Percentiles rank a stretch among this genome's conserved stretches.
Evolutionary conservation across 2,113 vertebrate genomes (phyloP).

Genomic region (Galeopterus variegatus): DNA sequence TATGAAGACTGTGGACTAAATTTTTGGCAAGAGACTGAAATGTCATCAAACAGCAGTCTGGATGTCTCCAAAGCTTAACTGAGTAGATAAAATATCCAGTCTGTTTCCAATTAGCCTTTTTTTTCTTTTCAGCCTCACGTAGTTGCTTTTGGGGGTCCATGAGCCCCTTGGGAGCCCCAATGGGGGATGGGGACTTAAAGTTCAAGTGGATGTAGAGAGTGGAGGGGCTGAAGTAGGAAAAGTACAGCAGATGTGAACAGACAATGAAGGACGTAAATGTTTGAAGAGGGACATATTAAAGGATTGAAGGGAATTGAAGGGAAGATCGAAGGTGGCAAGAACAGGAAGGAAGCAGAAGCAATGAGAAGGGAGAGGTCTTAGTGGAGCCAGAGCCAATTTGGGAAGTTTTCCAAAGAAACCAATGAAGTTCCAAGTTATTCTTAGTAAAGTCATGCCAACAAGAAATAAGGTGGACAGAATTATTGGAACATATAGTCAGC

Average conservation of each 20-base stretch:
- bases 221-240: background rate
- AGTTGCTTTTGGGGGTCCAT: background rate
- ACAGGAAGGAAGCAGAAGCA: background rate
- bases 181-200: background rate
- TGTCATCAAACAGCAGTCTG: background rate
- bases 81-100: background rate
- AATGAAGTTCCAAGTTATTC: slow-evolving; percentile 1
- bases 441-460: background rate
- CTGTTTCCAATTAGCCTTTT: background rate
- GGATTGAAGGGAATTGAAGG: background rate
- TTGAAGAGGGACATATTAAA: background rate
- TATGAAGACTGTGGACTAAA: background rate
- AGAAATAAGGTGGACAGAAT: background rate
- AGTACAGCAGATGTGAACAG: background rate
- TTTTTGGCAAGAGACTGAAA: background rate
- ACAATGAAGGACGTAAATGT: background rate
- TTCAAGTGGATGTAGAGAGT: background rate
- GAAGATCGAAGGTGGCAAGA: background rate
- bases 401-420: background rate
- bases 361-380: background rate
- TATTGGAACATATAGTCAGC: background rate
- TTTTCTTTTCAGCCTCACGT: background rate
- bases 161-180: background rate
- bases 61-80: background rate
- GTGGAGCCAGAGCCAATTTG: background rate